These are phyloP conservation scores for Crotalus viridis DNA, from an alignment of 2,113 vertebrate species.

Conservation along the genomic window DNA sequence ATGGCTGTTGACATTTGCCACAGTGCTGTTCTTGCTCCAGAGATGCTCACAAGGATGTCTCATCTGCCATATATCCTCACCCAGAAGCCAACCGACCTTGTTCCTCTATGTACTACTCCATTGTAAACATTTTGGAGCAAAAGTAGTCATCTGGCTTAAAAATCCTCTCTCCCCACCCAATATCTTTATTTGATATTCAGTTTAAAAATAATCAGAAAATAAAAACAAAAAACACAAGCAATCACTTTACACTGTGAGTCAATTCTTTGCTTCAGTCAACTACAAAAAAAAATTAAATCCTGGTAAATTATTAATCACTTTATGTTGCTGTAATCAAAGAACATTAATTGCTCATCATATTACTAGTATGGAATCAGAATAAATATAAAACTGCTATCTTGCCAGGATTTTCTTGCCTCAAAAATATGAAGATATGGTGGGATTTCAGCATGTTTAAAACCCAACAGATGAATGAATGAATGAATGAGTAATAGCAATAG, in stretches of 20 bases:
- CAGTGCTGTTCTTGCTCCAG: not conserved
- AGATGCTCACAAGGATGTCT: not conserved
- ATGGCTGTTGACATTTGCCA: not conserved
- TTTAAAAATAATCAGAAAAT: not conserved
- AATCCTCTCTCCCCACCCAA: not conserved
- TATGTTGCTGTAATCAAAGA: constrained; percentile 7
- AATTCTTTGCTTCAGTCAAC: not conserved
- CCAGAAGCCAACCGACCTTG: not conserved
- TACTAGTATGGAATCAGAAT: constrained; percentile 1
- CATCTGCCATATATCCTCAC: not conserved
- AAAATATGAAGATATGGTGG: not conserved
- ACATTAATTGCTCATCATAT: not conserved
- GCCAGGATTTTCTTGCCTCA: not conserved
- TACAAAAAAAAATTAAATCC: not conserved
- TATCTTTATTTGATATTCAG: not conserved
- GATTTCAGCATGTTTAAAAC: not conserved
- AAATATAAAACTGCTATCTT: not conserved
- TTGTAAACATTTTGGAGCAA: not conserved
- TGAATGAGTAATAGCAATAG: not conserved
- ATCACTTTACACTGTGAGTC: not conserved
- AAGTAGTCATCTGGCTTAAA: not conserved
- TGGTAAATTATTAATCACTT: constrained; percentile 10
- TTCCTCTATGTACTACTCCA: not conserved
- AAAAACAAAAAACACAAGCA: not conserved
- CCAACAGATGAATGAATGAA: not conserved